Evolutionary conservation across 1,140 invertebrate species (phyloP).

Genomic region (Bombus turneri): DNA sequence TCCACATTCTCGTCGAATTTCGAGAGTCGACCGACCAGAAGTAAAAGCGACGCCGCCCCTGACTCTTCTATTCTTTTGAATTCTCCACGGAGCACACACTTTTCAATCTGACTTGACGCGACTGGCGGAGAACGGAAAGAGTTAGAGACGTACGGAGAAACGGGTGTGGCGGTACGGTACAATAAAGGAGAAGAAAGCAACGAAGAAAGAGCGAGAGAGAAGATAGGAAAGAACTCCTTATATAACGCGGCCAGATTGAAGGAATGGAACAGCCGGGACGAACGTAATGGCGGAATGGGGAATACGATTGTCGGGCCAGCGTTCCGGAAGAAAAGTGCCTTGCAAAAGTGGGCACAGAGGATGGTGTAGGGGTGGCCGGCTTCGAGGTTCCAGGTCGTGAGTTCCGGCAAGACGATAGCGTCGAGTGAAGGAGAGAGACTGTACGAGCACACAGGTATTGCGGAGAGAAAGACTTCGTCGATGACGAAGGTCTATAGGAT

Average conservation of each 20-base stretch:
- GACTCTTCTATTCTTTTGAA: conserved; percentile 55
- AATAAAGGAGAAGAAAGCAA: background rate
- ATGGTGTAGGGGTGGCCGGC: background rate
- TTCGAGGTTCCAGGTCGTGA: conserved; percentile 42
- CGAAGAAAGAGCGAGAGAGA: background rate
- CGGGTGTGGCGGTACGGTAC: too few species aligned
- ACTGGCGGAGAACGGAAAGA: conserved; percentile 28
- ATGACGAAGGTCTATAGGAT: conserved; percentile 29
- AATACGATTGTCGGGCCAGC: conserved; percentile 80
- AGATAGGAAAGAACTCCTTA: conserved; percentile 60
- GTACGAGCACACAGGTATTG: background rate
- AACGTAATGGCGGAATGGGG: conserved; percentile 75
- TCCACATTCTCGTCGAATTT: conserved; percentile 43
- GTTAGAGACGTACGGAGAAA: background rate
- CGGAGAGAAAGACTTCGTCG: background rate
- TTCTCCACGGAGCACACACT: conserved; percentile 74
- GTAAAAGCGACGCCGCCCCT: conserved; percentile 29
- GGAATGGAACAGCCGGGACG: conserved; percentile 66
- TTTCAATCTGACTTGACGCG: conserved; percentile 74
- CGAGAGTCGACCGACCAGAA: conserved; percentile 44
- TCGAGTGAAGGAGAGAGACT: conserved; percentile 3
- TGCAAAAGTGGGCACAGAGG: conserved; percentile 67
- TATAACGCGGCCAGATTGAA: conserved; percentile 78
- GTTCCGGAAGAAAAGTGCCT: conserved; percentile 80
- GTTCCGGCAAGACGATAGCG: conserved; percentile 35